Conservation (phyloP, 2,113 vertebrate species). For the Phrynosoma blainvillii region DNA sequence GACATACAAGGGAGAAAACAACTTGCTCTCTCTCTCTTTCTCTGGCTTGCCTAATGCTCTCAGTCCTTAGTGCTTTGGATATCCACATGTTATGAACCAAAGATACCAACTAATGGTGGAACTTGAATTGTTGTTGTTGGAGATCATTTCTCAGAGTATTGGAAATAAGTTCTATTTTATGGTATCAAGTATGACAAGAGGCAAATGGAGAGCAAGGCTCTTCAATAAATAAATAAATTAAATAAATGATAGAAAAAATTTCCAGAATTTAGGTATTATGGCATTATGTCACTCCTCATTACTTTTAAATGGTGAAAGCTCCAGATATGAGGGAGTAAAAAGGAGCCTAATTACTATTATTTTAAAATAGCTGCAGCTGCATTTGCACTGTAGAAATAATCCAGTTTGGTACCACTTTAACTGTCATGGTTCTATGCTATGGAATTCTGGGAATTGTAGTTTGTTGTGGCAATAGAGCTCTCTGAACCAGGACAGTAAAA, state of each 20-base stretch:
- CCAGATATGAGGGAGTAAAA: background rate
- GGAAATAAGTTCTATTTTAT: background rate
- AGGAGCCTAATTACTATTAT: background rate
- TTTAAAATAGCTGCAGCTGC: too few relatives aligned
- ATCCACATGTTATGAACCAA: background rate
- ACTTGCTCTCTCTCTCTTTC: slow-evolving; percentile 39
- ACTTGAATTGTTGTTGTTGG: background rate
- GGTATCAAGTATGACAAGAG: background rate
- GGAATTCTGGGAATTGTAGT: too few relatives aligned
- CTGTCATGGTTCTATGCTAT: too few relatives aligned
- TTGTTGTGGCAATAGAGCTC: too few relatives aligned
- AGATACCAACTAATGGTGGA: background rate
- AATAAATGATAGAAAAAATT: background rate
- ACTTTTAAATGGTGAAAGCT: background rate
- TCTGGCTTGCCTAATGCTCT: background rate
- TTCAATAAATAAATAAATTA: background rate
- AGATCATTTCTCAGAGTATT: background rate
- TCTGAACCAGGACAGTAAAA: too few relatives aligned
- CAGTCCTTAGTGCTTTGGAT: slow-evolving; percentile 14
- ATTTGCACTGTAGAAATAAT: too few relatives aligned
- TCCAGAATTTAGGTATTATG: background rate
- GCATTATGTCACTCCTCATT: background rate
- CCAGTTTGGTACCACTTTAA: too few relatives aligned
- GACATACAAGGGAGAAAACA: slow-evolving; percentile 56
- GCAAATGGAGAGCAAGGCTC: background rate